Evolutionary conservation across 2,113 vertebrate species (phyloP).

Genomic region (Montifringilla adamsi): DNA sequence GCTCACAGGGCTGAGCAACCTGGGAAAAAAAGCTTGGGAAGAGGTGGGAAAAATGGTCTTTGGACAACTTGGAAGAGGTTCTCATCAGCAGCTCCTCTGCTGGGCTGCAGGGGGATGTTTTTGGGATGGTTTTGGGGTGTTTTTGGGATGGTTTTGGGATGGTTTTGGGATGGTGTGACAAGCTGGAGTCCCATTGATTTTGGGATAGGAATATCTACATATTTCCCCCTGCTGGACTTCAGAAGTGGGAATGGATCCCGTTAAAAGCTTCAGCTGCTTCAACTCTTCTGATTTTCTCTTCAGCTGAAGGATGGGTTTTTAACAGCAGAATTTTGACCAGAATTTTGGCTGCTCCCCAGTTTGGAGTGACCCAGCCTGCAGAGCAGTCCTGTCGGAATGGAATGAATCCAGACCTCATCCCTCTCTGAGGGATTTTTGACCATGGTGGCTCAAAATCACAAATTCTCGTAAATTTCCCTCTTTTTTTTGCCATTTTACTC

Average conservation of each 20-base stretch:
- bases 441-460: not conserved
- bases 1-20: not conserved
- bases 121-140: not conserved
- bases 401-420: not conserved
- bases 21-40: not conserved
- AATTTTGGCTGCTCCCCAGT: not conserved
- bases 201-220: not conserved
- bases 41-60: not conserved
- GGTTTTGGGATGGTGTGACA: too few species aligned
- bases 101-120: not conserved
- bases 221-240: not conserved
- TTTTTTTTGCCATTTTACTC: not conserved
- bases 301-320: not conserved
- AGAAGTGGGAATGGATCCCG: not conserved
- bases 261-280: not conserved
- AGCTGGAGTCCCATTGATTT: not conserved
- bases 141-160: too few species aligned
- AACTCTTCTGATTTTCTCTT: not conserved
- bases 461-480: not conserved
- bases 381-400: not conserved
- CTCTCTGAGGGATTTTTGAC: not conserved
- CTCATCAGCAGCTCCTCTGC: not conserved
- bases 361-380: not conserved
- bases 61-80: not conserved
- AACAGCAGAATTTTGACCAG: not conserved